Conservation (phyloP, 2,888 invertebrate genomes). For the Acanthacorydalis orientalis region DNA sequence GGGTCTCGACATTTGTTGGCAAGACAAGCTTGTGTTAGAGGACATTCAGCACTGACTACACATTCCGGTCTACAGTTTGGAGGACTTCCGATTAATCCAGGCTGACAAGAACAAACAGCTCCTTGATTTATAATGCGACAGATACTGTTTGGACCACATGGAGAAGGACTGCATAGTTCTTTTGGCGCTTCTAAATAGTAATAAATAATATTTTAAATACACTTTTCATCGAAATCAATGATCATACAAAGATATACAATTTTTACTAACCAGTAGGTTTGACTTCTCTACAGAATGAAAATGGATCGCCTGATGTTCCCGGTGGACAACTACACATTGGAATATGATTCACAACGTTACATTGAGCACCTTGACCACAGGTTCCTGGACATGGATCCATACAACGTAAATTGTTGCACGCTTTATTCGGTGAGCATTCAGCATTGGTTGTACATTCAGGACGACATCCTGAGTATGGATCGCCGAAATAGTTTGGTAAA, state of each 20-base stretch:
- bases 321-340: conserved; percentile 63
- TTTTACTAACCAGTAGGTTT: background rate
- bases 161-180: conserved; percentile 53
- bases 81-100: conserved; percentile 54
- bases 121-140: conserved; percentile 38
- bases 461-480: conserved; percentile 55
- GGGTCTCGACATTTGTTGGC: conserved; percentile 68
- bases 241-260: no score
- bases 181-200: conserved; percentile 18
- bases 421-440: conserved; percentile 57
- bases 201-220: conserved; percentile 1
- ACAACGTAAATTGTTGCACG: conserved; percentile 63
- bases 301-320: conserved; percentile 62
- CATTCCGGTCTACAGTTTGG: conserved; percentile 67
- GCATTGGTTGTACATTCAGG: conserved; percentile 69
- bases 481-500: conserved; percentile 50
- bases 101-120: conserved; percentile 52
- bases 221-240: background rate
- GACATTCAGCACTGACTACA: conserved; percentile 62
- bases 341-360: conserved; percentile 67
- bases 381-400: conserved; percentile 62
- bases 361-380: conserved; percentile 63
- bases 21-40: conserved; percentile 58
- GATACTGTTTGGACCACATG: conserved; percentile 52
- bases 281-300: conserved; percentile 32